Evolutionary conservation across 1,140 invertebrate genomes (phyloP).

Genomic region (Pogonus chalceus): DNA sequence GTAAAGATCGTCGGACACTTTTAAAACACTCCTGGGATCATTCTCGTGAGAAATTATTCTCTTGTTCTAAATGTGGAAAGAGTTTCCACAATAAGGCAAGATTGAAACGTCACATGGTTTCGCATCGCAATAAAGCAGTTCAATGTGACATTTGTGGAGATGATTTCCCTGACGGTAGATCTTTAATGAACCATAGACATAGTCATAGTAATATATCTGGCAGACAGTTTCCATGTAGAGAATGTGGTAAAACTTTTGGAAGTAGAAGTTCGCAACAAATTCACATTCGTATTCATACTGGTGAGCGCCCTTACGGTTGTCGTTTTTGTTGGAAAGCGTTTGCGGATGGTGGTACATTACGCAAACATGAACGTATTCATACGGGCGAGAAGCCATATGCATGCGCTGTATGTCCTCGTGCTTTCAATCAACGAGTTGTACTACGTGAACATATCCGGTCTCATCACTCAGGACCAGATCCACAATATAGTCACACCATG

Average conservation of each 20-base stretch:
- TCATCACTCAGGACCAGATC: conserved; percentile 69
- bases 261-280: conserved; percentile 87
- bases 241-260: conserved; percentile 75
- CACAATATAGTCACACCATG: conserved; percentile 38
- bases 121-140: conserved; percentile 58
- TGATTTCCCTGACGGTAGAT: conserved; percentile 57
- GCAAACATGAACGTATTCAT: conserved; percentile 96
- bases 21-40: conserved; percentile 57
- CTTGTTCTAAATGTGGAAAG: conserved; percentile 55
- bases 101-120: conserved; percentile 52
- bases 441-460: conserved; percentile 70
- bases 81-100: conserved; percentile 59
- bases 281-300: conserved; percentile 79
- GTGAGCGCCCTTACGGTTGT: conserved; percentile 52
- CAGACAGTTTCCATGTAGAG: conserved; percentile 69
- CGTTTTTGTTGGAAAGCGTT: conserved; percentile 98
- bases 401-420: conserved; percentile 85
- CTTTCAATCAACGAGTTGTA: conserved; percentile 76
- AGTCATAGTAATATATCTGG: conserved; percentile 50
- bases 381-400: conserved; percentile 92
- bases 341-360: conserved; percentile 92
- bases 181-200: conserved; percentile 58
- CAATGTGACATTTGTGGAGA: conserved; percentile 59
- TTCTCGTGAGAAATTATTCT: conserved; percentile 42
- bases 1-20: conserved; percentile 55